Conservation (phyloP, 2,888 invertebrate species). For the Unio delphinus region DNA sequence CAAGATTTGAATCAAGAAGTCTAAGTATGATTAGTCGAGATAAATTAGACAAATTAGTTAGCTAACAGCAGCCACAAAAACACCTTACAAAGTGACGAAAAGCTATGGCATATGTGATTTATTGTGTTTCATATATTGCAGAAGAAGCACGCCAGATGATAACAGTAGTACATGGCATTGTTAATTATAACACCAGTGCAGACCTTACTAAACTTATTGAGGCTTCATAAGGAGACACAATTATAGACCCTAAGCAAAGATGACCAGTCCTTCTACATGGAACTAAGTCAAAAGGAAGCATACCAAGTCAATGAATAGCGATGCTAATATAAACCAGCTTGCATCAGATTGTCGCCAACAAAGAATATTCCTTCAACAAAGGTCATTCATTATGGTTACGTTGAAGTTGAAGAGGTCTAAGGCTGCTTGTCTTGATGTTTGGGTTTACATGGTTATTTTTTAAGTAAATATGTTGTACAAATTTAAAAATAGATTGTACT, state of each 20-base stretch:
- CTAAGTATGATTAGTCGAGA: too few relatives aligned
- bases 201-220: conserved; percentile 33
- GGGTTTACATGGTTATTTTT: conserved; percentile 57
- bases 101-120: neutral
- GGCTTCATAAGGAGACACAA: conserved; percentile 2
- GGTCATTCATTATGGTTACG: conserved; percentile 15
- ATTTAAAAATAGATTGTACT: neutral
- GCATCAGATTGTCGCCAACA: neutral
- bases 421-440: conserved; percentile 38
- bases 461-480: conserved; percentile 36
- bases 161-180: conserved; percentile 39
- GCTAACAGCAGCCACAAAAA: too few relatives aligned
- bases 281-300: conserved; percentile 6
- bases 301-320: neutral
- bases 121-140: conserved; percentile 29
- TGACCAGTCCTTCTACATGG: too few relatives aligned
- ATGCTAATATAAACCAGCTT: neutral
- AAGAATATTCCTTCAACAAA: conserved; percentile 2
- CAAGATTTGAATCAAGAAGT: too few relatives aligned
- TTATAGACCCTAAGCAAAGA: neutral
- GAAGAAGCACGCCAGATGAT: conserved; percentile 49
- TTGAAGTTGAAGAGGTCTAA: conserved; percentile 17
- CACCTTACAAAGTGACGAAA: too few relatives aligned
- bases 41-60: too few relatives aligned
- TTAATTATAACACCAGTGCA: conserved; percentile 9